These are phyloP conservation scores for Pelobates cultripes DNA, from an alignment of 2,797 vertebrate genomes.

Conservation along the genomic window DNA sequence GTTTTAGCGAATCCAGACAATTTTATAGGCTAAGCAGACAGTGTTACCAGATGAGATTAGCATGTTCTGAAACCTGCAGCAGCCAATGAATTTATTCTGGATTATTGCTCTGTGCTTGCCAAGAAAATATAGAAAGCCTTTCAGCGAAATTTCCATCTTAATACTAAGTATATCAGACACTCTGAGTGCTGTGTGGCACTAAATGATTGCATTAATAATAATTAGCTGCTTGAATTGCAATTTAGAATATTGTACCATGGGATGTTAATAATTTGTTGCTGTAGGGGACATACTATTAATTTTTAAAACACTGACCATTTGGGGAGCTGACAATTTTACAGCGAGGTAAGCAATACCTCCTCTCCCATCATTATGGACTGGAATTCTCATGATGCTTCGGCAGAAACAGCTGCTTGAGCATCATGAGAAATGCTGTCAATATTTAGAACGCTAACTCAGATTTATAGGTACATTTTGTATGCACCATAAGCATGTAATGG, in stretches of 20 bases:
- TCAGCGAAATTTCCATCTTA: not conserved
- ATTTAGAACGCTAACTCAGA: no score
- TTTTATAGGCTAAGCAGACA: conserved; percentile 15
- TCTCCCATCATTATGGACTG: no score
- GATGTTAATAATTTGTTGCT: not conserved
- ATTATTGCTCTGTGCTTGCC: not conserved
- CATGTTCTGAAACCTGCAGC: not conserved
- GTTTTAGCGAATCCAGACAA: conserved; percentile 18
- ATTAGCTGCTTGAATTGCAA: not conserved
- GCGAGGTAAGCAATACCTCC: no score
- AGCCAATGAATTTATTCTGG: not conserved
- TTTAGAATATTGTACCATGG: not conserved
- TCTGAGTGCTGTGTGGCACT: not conserved
- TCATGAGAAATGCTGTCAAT: no score
- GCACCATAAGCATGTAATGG: no score
- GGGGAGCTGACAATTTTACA: not conserved
- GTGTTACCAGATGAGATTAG: conserved; percentile 29
- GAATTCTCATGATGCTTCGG: no score
- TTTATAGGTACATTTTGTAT: no score
- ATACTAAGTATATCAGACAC: not conserved
- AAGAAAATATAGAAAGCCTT: not conserved
- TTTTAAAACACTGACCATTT: not conserved
- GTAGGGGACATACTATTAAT: not conserved
- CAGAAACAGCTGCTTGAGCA: no score
- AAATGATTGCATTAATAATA: not conserved